These are phyloP conservation scores for Parthenolecanium corni DNA, from an alignment of 2,888 invertebrate species.

Conservation along the genomic window DNA sequence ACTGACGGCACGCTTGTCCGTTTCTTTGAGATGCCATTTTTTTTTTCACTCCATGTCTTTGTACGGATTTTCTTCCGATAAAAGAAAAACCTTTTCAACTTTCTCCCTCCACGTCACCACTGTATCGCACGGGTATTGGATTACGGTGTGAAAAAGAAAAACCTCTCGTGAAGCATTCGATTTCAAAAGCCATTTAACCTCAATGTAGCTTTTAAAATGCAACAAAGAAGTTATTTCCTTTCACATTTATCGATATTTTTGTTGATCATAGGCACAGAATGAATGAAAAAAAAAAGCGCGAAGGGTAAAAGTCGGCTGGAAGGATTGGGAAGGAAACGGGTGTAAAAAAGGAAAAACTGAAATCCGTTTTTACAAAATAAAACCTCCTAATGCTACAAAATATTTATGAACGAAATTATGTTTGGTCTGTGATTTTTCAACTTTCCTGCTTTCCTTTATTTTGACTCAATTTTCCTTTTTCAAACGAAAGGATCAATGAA, in stretches of 20 bases:
- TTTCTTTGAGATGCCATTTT: too few relatives aligned
- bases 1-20: too few relatives aligned
- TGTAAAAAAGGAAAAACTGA: too few relatives aligned
- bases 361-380: too few relatives aligned
- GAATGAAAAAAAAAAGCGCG: neutral
- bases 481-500: too few relatives aligned
- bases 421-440: too few relatives aligned
- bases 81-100: slow-evolving; percentile 20
- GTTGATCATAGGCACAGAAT: neutral
- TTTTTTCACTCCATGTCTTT: neutral
- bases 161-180: slow-evolving; percentile 23
- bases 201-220: slow-evolving; percentile 22
- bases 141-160: slow-evolving; percentile 20
- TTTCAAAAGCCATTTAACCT: slow-evolving; percentile 24
- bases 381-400: too few relatives aligned
- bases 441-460: too few relatives aligned
- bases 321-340: neutral
- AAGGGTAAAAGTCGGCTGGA: neutral
- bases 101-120: too few relatives aligned
- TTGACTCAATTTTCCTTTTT: too few relatives aligned
- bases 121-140: slow-evolving; percentile 10
- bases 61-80: slow-evolving; percentile 9
- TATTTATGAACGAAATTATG: too few relatives aligned
- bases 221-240: slow-evolving; percentile 24
- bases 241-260: slow-evolving; percentile 19